These are phyloP conservation scores for Eptesicus fuscus DNA, from an alignment of 2,113 vertebrate species.

Conservation along the genomic window DNA sequence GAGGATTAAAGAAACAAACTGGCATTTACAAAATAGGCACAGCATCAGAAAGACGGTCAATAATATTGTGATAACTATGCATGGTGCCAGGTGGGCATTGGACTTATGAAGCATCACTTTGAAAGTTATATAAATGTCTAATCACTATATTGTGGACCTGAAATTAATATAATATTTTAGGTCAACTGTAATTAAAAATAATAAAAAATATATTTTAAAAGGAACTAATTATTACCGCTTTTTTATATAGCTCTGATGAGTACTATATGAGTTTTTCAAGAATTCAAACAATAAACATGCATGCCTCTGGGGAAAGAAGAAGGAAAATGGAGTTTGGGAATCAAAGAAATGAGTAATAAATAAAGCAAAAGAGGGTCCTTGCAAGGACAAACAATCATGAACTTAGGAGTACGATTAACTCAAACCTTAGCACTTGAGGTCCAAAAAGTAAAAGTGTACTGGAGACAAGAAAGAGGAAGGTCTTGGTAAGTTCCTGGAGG, in stretches of 20 bases:
- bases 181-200: not conserved
- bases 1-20: too few relatives aligned
- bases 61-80: too few relatives aligned
- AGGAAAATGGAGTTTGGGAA: not conserved
- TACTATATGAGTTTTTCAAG: not conserved
- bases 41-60: too few relatives aligned
- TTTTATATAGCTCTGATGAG: not conserved
- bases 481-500: not conserved
- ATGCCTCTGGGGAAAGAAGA: not conserved
- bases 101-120: not conserved
- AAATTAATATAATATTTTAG: not conserved
- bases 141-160: not conserved
- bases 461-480: not conserved
- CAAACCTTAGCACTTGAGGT: not conserved
- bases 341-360: not conserved
- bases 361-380: not conserved
- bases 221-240: not conserved
- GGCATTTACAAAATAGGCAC: too few relatives aligned
- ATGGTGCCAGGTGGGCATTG: too few relatives aligned
- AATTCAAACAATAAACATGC: not conserved
- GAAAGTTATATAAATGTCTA: not conserved
- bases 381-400: not conserved
- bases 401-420: not conserved
- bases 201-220: not conserved
- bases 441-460: not conserved